These are phyloP conservation scores for Albula glossodonta DNA, from an alignment of 2,113 vertebrate genomes.

Conservation along the genomic window DNA sequence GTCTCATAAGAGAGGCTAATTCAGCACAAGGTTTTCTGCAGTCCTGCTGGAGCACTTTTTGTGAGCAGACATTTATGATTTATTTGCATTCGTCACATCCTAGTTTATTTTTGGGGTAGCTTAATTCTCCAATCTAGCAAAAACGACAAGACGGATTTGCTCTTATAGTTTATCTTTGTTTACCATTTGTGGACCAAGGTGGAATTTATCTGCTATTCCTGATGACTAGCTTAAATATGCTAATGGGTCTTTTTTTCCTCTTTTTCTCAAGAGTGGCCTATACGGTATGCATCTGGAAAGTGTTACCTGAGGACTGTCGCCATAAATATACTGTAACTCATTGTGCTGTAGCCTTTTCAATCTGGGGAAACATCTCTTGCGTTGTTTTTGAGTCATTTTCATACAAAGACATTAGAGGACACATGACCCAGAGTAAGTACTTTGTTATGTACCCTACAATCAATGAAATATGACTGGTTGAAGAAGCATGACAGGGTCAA, in stretches of 20 bases:
- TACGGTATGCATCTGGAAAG: neutral
- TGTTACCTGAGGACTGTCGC: neutral
- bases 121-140: neutral
- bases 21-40: neutral
- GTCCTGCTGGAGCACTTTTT: neutral
- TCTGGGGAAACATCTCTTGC: neutral
- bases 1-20: neutral
- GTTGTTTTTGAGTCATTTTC: neutral
- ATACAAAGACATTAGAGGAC: too few species aligned
- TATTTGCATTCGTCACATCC: neutral
- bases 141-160: neutral
- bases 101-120: neutral
- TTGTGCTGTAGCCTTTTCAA: neutral
- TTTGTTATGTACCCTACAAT: slow-evolving; percentile 41
- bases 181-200: neutral
- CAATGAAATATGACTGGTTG: slow-evolving; percentile 19
- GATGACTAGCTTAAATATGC: neutral
- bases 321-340: neutral
- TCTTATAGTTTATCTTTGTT: neutral
- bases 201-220: neutral
- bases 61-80: neutral
- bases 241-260: neutral
- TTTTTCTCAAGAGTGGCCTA: neutral
- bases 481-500: neutral
- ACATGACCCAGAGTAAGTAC: too few species aligned